Base-by-base conservation (phyloP, 2,888 invertebrate species). In the Synergus itoensis region DNA sequence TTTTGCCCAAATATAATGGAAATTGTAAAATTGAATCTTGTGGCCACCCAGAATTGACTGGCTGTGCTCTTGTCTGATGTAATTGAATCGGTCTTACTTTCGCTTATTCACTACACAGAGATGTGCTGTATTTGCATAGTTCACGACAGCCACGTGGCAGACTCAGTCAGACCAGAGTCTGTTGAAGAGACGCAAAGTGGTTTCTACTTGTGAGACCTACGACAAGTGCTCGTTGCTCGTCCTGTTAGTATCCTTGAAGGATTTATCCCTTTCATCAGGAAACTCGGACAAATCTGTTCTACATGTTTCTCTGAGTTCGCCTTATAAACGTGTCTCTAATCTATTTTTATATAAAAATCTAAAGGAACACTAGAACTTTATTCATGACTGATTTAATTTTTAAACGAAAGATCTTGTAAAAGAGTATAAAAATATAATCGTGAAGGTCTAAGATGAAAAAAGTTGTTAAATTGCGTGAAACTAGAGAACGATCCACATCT, bases 121-220 rank as follows among this genome's bases (percentile, higher is more conserved):
- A 79, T 45, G 60, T 78, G 53, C 53, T 60, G 76, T 80, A 81
- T 82, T 81, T 83, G 82, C 83, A 79, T 83, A 69, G 67, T 82
- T 83, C 80, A 80, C 82, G 82, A 76, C 79, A 77, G 84, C 77
- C 82, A 82, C 84, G 81, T 82, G 84, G 82, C 81, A 40, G 67
- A 43, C 45, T 21, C 62, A 48, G 76, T 79, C 77, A 75, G 67
- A 45, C 77, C 62, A 64, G 79, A 78, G 81, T 80, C 75, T 75
- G 64, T 67, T 43, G 16, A 67, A 21, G 28, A 45, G 77, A 77
- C 81, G 80, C 82, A 82, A 85, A 86, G 86, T 85, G 84, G 84
- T 81, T 83, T 83, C 85, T 79, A 84, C 86, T 85, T 82, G 81
- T 83, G 80, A 67, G 79, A 79, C 77, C 81, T 80, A 79, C 81